Conservation (phyloP, 2,888 invertebrate species). For the Phasia obesa region DNA sequence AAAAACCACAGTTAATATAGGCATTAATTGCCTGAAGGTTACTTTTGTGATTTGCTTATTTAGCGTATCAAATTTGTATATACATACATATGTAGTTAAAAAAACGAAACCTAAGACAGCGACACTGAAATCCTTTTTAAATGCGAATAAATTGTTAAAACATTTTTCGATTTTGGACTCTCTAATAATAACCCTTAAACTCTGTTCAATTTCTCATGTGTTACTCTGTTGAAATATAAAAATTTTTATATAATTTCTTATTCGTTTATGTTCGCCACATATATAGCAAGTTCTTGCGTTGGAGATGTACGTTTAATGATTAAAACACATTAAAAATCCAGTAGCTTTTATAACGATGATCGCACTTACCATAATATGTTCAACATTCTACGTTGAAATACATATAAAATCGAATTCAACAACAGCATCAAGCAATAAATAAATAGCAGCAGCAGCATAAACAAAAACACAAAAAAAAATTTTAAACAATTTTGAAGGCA, state of each 20-base stretch:
- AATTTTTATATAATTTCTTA: slow-evolving; percentile 50
- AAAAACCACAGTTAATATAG: no score
- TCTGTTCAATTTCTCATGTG: not conserved
- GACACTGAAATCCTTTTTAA: no score
- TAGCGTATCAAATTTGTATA: no score
- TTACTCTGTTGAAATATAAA: slow-evolving; percentile 33
- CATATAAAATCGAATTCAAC: slow-evolving; percentile 40
- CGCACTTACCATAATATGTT: slow-evolving; percentile 70
- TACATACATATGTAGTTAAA: no score
- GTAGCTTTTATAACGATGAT: slow-evolving; percentile 78
- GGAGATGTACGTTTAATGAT: slow-evolving; percentile 77
- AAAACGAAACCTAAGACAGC: no score
- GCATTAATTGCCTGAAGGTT: no score
- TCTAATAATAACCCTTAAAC: not conserved
- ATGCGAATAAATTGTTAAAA: no score
- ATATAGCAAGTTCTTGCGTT: slow-evolving; percentile 50
- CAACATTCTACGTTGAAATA: slow-evolving; percentile 46
- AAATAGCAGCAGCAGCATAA: slow-evolving; percentile 12
- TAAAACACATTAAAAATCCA: slow-evolving; percentile 83
- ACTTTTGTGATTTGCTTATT: no score
- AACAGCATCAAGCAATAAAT: slow-evolving; percentile 7
- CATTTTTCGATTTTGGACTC: no score
- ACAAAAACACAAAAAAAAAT: slow-evolving; percentile 2
- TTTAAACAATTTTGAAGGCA: slow-evolving; percentile 50
- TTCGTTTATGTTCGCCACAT: not conserved